Evolutionary conservation across 2,113 vertebrate species (phyloP), one percentile per base, ranked within the genome.

Genomic region (Alectura lathami): DNA sequence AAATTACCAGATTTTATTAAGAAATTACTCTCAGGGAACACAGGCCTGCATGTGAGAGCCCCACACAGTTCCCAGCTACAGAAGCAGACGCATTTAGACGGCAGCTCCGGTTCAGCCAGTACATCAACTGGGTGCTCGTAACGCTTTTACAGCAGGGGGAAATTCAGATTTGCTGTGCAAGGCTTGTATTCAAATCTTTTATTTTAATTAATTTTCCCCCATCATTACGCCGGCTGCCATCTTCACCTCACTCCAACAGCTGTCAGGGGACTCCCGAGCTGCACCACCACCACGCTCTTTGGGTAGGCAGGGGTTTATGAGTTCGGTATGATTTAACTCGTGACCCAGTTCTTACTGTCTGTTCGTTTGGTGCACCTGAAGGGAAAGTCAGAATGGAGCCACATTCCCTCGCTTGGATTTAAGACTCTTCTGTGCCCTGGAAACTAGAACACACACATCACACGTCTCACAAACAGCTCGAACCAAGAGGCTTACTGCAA

Each of bases 81-180:
- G 0, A 62, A 73, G 18, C 4, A 69, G 23, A 23, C 74, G 18
- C 17, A 48, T 84, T 59, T n/a, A 30, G 47, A 56, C 0, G 8
- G 88, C 20, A 83, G 26, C 72, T 94, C 92, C 16, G 4, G 86
- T 86, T 74, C 34, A 83, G 59, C 88, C 88, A 59, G 93, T 36
- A 34, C 40, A 12, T 32, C 47, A 34, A 20, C 74, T n/a, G 48
- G 11, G 4, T 6, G 2, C 56, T 26, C 51, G 30, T 32, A 72
- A 69, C 26, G 75, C 53, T 82, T 89, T 42, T 27, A 24, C 34
- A 92, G 45, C 34, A 74, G n/a, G 32, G 26, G 13, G 68, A 87
- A 89, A 92, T 47, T 42, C 87, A 91, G 40, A 63, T 76, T 32
- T 91, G 81, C 84, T 82, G 32, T 8, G 34, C 16, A 70, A 82